Base-by-base conservation (phyloP, 2,113 vertebrate genomes). In the Anolis sagrei region DNA sequence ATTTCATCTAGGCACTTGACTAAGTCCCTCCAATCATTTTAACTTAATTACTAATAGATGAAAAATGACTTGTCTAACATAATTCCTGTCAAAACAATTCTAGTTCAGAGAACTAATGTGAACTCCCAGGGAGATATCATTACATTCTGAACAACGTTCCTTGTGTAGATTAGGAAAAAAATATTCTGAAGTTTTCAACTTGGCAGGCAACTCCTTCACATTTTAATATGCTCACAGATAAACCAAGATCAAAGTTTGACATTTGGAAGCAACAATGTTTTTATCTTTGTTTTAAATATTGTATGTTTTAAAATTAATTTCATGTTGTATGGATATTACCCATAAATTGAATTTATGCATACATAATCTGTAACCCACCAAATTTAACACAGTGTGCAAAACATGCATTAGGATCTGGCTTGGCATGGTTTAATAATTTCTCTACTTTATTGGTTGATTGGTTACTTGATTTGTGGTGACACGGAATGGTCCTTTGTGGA, bases 81-180 rank as follows among this genome's bases (percentile, higher is more conserved):
- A 89, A 92, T 93, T 87, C 34, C 54, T 82, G 66, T 75, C 77
- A 92, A 91, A 88, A 72, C 19, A 54, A 81, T 89, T 89, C 66
- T 14, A 83, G 36, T 48, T 85, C 18, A 85, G 64, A 32, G 49
- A 58, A 87, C n/a, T 81, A 81, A 84, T 27, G 83, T 8, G 61
- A 77, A 1, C 49, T 90, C 69, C 81, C 70, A 85, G 21, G 36
- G 86, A 92, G 81, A 1, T 79, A 51, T 0, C 7, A 51, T 79
- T 39, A 54, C 49, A 79, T 86, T 8, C 1, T 84, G 61, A 88
- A 88, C 58, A 9, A 0, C 74, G 54, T 74, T 25, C 8, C 61
- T 19, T 66, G 80, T 73, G 61, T 88, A 78, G 23, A 79, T 86
- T 66, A 76, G 49, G 62, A 3, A 11, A 32, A 21, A 34, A 72